These are phyloP conservation scores for Glaucopsyche alexis DNA, from an alignment of 2,888 invertebrate species.

Conservation along the genomic window DNA sequence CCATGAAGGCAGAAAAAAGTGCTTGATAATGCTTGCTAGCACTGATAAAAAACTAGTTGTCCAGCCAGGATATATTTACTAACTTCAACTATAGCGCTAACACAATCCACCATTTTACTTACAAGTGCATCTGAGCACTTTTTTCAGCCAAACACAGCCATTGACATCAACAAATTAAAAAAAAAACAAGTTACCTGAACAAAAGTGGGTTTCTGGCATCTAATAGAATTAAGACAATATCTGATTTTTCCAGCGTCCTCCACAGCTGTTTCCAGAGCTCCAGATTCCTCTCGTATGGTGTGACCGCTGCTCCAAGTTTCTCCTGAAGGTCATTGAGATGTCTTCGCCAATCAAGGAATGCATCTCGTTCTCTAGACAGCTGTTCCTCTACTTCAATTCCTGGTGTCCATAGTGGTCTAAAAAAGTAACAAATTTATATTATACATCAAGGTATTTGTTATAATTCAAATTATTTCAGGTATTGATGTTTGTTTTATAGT, in stretches of 20 bases:
- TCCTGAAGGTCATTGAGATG: slow-evolving; percentile 88
- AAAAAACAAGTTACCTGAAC: slow-evolving; percentile 74
- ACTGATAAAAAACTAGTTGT: no score
- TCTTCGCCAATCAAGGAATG: slow-evolving; percentile 95
- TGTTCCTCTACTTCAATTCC: slow-evolving; percentile 90
- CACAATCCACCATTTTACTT: no score
- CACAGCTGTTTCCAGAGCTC: slow-evolving; percentile 99
- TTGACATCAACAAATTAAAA: no score
- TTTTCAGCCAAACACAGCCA: no score
- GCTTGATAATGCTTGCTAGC: no score
- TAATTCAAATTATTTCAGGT: no score
- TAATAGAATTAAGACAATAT: slow-evolving; percentile 95
- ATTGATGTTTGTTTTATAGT: no score
- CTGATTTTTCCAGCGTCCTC: slow-evolving; percentile 98
- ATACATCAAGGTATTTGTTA: slow-evolving; percentile 14
- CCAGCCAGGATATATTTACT: no score
- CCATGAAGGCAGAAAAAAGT: no score
- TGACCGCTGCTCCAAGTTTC: slow-evolving; percentile 89
- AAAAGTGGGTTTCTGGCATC: slow-evolving; percentile 98
- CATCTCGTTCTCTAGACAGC: slow-evolving; percentile 87
- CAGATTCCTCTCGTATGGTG: slow-evolving; percentile 98
- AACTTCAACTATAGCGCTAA: no score
- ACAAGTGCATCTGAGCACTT: no score
- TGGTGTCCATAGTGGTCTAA: slow-evolving; percentile 89
- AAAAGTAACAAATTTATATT: slow-evolving; percentile 33